Base-by-base conservation (phyloP, 92 coral and sea anemone species). In the Zoanthus gigantus region DNA sequence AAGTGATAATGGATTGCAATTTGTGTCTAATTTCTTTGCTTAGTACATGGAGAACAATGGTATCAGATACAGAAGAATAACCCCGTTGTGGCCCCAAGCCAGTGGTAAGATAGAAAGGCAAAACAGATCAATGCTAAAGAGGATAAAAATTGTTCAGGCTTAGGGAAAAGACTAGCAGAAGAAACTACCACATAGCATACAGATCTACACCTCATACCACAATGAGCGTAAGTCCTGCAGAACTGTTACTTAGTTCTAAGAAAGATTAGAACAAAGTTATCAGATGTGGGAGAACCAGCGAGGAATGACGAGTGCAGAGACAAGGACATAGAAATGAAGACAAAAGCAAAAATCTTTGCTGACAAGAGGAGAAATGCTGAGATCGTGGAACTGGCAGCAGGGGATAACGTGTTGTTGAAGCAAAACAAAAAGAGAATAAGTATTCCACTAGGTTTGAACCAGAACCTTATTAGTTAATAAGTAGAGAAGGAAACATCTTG, bases 381-480 rank as follows among this genome's bases (percentile, higher is more conserved):
- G 66, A 85, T 68, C 5, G 11, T 88, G n/a, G 66, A 53, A 2
- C 17, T 92, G 17, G 72, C 2, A 34, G 44, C 86, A 66, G 90
- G 87, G 0, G 90, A 90, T 74, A 76, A 84, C 46, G 92, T 88
- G 52, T 60, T 92, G 8, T 13, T 89, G 30, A 89, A 86, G 56
- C 94, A 85, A 60, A 77, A 68, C 48, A 81, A 74, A 69, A 74
- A 69, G 89, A 57, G 31, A 90, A 92, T 89, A 90, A 92, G 92
- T 77, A 83, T 53, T 83, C 88, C 46, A 88, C 88, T 28, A 71
- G 53, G 12, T 88, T 92, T 84, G 92, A 28, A 68, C 81, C 72
- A 7, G 74, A 50, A 58, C 94, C 88, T 2, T 76, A 88, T 15
- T 63, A 84, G 23, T 80, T 88, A 8, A 60, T 89, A 31, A 74